Evolutionary conservation across 2,888 invertebrate species (phyloP), one percentile per base, ranked within the genome.

Genomic region (Adela reaumurella): DNA sequence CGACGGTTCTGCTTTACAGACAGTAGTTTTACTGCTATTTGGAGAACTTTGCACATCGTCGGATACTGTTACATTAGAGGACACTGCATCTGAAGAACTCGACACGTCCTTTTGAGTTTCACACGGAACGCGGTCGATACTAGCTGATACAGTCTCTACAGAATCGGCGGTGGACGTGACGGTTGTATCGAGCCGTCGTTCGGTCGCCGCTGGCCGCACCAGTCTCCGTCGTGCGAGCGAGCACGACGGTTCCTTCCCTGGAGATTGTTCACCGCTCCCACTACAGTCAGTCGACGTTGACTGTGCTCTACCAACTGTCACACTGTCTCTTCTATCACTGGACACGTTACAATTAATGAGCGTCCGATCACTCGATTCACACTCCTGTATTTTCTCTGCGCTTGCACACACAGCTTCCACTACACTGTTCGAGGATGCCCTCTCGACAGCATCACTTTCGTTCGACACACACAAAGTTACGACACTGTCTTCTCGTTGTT

Each of bases 1-100:
- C 50, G 76, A 74, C 49, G 74, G 71, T 65, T 78, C 78, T 66
- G 77, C 74, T 73, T 74, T 71, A 69, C 76, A 74, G 67, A 76
- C 64, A 70, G 68, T 76, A 61, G 68, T 70, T 65, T 72, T 71
- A 64, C 41, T 46, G 43, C 35, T 41, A 19, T 20, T 18, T 20
- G 16, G n/a, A 35, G 2, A 17, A 5, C 19, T 41, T 28, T 28
- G 28, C 14, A 46, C 60, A 65, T 66, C 70, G 70, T 65, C 67
- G 62, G 68, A 64, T 63, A 64, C 59, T 61, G n/a, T 35, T 3
- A 8, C n/a, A 35, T 8, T 35, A 3, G 59, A 58, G 56, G 66
- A 59, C 57, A 77, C 65, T 55, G 71, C 68, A 62, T 78, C 78
- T 45, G 78, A 78, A 45, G 78, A 78, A 63, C 78, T 78, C 52